Percentiles rank a stretch among this genome's conserved stretches.
phyloP scores from a whole-genome alignment of 2,888 invertebrate genomes.

The Tridacna crocea region DNA sequence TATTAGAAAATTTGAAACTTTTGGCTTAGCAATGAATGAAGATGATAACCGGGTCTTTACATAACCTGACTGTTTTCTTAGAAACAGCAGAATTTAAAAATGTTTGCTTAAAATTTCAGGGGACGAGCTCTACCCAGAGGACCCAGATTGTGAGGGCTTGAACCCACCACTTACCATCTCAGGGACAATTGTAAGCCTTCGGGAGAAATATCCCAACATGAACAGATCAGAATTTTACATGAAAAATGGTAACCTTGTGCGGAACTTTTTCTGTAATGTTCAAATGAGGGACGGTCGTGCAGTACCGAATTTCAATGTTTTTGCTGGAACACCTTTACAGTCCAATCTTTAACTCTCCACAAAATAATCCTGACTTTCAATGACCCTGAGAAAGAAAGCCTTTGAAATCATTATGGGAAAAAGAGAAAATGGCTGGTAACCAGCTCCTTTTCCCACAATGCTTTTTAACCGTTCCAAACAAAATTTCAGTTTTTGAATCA shows the following conservation, averaged over 20 bases:
- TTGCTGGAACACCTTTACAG: neutral
- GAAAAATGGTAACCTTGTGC: slow-evolving; percentile 2
- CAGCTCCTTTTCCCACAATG: too few relatives aligned
- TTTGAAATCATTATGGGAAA: too few relatives aligned
- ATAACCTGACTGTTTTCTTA: too few relatives aligned
- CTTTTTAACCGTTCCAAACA: too few relatives aligned
- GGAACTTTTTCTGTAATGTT: slow-evolving; percentile 49
- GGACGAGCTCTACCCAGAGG: slow-evolving; percentile 81
- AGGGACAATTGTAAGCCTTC: slow-evolving; percentile 71
- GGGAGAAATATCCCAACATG: slow-evolving; percentile 48
- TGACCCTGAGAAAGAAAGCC: too few relatives aligned
- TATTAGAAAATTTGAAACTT: too few relatives aligned
- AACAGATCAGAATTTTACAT: slow-evolving; percentile 53
- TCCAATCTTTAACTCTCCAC: neutral
- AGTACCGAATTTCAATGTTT: neutral
- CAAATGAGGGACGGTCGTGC: slow-evolving; percentile 55
- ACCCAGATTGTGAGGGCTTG: slow-evolving; percentile 76
- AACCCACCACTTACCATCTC: slow-evolving; percentile 57
- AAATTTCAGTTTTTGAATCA: too few relatives aligned
- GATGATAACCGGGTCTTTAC: too few relatives aligned
- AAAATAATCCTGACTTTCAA: neutral
- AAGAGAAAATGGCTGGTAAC: too few relatives aligned
- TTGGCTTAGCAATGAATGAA: too few relatives aligned
- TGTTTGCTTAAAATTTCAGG: slow-evolving; percentile 66
- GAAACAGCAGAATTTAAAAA: too few relatives aligned